Evolutionary conservation across 2,113 vertebrate species (phyloP), one percentile per base, ranked within the genome.

Genomic region (Nothoprocta pentlandii): DNA sequence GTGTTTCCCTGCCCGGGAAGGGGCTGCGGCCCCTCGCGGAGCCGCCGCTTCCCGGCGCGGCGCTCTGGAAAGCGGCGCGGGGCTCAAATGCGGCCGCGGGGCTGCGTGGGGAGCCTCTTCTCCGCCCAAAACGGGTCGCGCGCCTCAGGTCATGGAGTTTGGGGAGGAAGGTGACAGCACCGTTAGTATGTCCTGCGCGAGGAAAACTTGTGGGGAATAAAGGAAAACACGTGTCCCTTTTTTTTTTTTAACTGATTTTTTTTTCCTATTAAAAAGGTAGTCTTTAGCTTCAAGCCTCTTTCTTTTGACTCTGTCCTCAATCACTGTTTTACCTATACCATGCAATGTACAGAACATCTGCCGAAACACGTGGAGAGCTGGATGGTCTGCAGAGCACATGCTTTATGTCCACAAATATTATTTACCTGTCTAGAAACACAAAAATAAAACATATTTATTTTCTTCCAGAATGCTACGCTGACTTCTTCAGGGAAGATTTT

Each of bases 401-500:
- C 19, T 87, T 59, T 64, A 63, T 20, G 13, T 49, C 20, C 32
- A 7, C 46, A 74, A 36, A 4, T 84, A 15, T 4, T 67, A 36
- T 30, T 64, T 73, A 26, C 19, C 59, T 28, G 5, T 51, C 85
- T 6, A 59, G 15, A 83, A 69, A 22, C 2, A 9, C 6, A 15
- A 87, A 80, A 30, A 9, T 93, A 82, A 79, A 62, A 58, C 74
- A 5, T 85, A 66, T 68, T 68, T 16, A 47, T 49, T 90, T 17
- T 93, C 83, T 83, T 94, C 14, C 95, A 99, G 99, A 99, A n/a
- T 99, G 98, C 94, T 99, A 99, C 4, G 59, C 95, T 11, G 99
- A 99, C 54, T 99, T 99, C 97, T 97, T 99, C 93, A 97, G 94
- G 9, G 98, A 99, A 70, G 98, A 98, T 54, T 99, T 99, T 90